Evolutionary conservation across 2,797 vertebrate species (phyloP).

Genomic region (Margarornis squamiger): DNA sequence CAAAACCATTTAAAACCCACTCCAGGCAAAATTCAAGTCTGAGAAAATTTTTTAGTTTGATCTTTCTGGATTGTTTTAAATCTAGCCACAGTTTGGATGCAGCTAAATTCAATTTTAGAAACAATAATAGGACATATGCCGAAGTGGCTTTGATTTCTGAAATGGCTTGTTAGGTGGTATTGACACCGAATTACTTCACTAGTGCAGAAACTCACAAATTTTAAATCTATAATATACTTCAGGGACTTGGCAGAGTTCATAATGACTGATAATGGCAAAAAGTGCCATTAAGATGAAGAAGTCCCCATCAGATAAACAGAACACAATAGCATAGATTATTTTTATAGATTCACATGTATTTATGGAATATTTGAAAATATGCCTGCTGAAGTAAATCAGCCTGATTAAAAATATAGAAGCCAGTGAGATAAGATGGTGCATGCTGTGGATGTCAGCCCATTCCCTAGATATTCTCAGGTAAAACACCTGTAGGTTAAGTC

Average conservation of each 20-base stretch:
- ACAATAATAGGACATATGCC: neutral
- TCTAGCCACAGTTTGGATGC: neutral
- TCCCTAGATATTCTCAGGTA: neutral
- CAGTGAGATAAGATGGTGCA: neutral
- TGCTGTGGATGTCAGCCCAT: neutral
- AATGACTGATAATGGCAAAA: constrained; percentile 14
- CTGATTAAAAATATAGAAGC: neutral
- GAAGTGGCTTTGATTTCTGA: neutral
- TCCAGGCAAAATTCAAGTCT: neutral
- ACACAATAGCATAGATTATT: neutral
- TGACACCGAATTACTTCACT: neutral
- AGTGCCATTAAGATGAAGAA: neutral
- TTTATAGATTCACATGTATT: constrained; percentile 22
- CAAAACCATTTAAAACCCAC: neutral
- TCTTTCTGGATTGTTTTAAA: neutral
- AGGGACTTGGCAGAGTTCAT: neutral
- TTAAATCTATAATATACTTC: neutral
- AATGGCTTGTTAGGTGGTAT: neutral
- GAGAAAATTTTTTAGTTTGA: neutral
- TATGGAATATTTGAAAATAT: constrained; percentile 16
- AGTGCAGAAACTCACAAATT: neutral
- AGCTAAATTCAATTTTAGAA: neutral
- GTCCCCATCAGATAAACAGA: neutral
- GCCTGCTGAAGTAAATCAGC: neutral
- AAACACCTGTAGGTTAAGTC: neutral